Evolutionary conservation across 2,888 invertebrate genomes (phyloP).

Genomic region (Melinopterus prodromus): DNA sequence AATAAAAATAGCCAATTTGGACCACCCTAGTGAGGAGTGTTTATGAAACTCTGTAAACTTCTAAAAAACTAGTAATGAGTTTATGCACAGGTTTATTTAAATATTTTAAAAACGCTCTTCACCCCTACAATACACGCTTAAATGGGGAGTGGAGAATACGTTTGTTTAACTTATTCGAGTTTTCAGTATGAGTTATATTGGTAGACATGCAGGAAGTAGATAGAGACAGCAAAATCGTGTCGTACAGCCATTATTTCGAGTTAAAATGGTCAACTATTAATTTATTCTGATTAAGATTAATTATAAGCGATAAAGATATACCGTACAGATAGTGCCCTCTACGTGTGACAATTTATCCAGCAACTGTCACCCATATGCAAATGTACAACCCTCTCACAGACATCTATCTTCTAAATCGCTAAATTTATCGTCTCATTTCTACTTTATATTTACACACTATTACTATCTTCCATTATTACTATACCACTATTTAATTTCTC

Average conservation of each 20-base stretch:
- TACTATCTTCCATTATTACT: too few relatives aligned
- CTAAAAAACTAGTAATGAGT: too few relatives aligned
- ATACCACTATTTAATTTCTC: too few relatives aligned
- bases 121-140: too few relatives aligned
- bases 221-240: background rate
- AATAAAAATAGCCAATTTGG: too few relatives aligned
- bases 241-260: background rate
- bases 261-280: background rate
- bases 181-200: background rate
- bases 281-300: constrained; percentile 4
- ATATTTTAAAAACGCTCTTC: too few relatives aligned
- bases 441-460: too few relatives aligned
- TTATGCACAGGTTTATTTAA: too few relatives aligned
- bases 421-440: background rate
- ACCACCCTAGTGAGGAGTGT: too few relatives aligned
- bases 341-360: background rate
- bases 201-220: background rate
- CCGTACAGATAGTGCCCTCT: background rate
- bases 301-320: background rate
- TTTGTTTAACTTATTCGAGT: too few relatives aligned
- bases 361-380: background rate
- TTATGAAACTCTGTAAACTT: too few relatives aligned
- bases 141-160: too few relatives aligned
- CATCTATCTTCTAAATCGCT: background rate
- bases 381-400: background rate